Evolutionary conservation across 2,113 vertebrate species (phyloP), one percentile per base, ranked within the genome.

Genomic region (Pyxicephalus adspersus): DNA sequence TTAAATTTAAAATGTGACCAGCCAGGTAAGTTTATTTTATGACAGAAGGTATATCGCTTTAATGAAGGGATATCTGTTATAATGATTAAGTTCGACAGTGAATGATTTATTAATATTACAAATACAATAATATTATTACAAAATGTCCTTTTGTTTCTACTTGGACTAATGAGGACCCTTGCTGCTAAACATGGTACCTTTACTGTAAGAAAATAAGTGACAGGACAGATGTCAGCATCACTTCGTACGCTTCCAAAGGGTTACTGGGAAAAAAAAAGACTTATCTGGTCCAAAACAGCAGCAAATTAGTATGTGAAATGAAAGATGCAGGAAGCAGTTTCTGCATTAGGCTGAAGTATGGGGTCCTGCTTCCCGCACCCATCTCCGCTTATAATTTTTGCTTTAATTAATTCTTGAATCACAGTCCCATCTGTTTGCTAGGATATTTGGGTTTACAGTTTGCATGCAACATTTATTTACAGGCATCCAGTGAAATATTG

Each of bases 311-410:
- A 5, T 6, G 67, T 68, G 34, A 67, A 79, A 75, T 65, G 15
- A 58, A 72, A n/a, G 34, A 73, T 65, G 54, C 76, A 75, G 76
- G 63, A 66, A 83, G 38, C 78, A 73, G 51, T 31, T 31, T 65
- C 6, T 64, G 25, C 77, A 63, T 63, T 55, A 26, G n/a, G 25
- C 19, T 22, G 28, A 3, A 8, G 57, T 13, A 75, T 25, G 65
- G 23, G 66, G 45, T 25, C 71, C 68, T 68, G 64, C n/a, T 76
- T 83, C 52, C 83, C 58, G 61, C 26, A 31, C 55, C 77, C 31
- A 25, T 51, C 26, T 29, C 77, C 77, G n/a, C 25, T 51, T 22
- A 55, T 76, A 2, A 25, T 55, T 71, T 50, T 51, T 57, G 22
- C 18, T 8, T 73, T 55, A 64, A 81, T 75, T 50, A 55, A 70